Evolutionary conservation across 2,113 vertebrate genomes (phyloP), one percentile per base, ranked within the genome.

Genomic region (Aptenodytes patagonicus): DNA sequence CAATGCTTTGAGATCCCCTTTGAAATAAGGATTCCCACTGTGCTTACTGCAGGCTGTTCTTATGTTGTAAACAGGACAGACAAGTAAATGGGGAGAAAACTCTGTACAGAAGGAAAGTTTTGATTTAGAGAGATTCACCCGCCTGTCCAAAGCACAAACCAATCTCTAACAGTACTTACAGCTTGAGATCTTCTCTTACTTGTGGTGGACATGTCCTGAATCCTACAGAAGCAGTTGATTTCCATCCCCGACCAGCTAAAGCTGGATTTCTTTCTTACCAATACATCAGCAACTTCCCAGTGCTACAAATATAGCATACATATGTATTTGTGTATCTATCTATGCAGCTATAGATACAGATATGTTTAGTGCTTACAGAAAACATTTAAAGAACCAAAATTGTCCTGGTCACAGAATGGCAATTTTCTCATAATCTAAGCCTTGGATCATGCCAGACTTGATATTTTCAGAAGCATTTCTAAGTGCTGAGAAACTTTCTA

Each of bases 1-100:
- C 20, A 44, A 26, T 64, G 13, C 11, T 46, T 54, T 46, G 25
- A 0, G 1, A 32, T 70, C 19, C 4, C 1, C 5, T 19, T 72
- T 40, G 44, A 69, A 76, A 38, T 44, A 57, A 19, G 2, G 42
- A 65, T 60, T 77, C 8, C 15, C 42, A 28, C 8, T 65, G 28
- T 40, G 17, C 17, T 81, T 65, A 49, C 13, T 40, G 10, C 3
- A 36, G 18, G 8, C 22, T 46, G 13, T 34, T 54, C 25, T 47
- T 78, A 16, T 0, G 0, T 13, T 81, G 29, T 55, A 68, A 89
- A 40, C 18, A 49, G 17, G 21, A 64, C 6, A 51, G n/a, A 36
- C 4, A 78, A 57, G 1, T 55, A 62, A 71, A 75, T 7, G 3
- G 6, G 2, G 16, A 71, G 17, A 75, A 84, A 87, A 42, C 11